Evolutionary conservation across 2,113 vertebrate genomes (phyloP).

Genomic region (Sciurus niger): DNA sequence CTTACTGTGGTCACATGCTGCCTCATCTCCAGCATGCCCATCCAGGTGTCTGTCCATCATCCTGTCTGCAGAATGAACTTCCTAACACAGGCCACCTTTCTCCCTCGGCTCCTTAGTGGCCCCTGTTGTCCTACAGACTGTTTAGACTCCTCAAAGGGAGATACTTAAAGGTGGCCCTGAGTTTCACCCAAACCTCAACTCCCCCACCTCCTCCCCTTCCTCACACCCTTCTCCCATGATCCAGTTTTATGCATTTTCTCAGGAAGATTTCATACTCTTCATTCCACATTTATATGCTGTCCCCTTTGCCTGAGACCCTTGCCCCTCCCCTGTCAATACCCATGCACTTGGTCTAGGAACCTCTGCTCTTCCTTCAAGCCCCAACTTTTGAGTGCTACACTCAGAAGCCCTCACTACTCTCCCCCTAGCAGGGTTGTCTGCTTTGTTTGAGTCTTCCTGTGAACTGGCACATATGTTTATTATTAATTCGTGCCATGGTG

Average conservation of each 20-base stretch:
- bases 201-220: neutral
- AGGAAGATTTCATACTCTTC: neutral
- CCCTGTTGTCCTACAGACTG: neutral
- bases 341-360: accelerated
- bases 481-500: neutral
- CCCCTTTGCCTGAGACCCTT: neutral
- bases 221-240: neutral
- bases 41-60: neutral
- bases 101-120: neutral
- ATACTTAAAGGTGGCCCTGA: neutral
- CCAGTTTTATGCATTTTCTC: neutral
- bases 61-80: neutral
- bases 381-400: neutral
- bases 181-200: neutral
- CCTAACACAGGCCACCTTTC: neutral
- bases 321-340: neutral
- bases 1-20: neutral
- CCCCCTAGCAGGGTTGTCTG: neutral
- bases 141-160: neutral
- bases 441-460: neutral
- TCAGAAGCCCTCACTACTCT: neutral
- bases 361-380: neutral
- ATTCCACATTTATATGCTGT: neutral
- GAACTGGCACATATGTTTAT: neutral
- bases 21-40: neutral